Evolutionary conservation across 1,140 invertebrate species (phyloP).

Genomic region (Trichomalopsis sarcophagae): DNA sequence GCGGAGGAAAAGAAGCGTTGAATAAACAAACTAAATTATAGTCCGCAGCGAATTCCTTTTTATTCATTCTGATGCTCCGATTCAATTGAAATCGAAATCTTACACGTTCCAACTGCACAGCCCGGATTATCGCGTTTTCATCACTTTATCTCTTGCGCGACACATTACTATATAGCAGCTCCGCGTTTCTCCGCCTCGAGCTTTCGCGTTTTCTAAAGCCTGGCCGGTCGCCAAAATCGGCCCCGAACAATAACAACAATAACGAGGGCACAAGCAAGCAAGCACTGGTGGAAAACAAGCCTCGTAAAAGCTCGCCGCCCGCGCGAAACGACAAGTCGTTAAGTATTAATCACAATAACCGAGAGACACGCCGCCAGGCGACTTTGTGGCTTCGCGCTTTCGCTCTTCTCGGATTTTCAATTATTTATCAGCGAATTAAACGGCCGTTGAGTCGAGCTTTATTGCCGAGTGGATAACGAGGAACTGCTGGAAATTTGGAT

Average conservation of each 20-base stretch:
- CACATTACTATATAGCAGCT: no score
- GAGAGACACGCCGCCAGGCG: not conserved
- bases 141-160: no score
- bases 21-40: no score
- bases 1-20: no score
- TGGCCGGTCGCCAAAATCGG: constrained; percentile 11
- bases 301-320: constrained; percentile 11
- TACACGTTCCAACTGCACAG: no score
- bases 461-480: not conserved
- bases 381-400: not conserved
- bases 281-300: constrained; percentile 2
- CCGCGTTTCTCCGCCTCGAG: no score
- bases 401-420: constrained; percentile 10
- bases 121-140: no score
- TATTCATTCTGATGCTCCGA: no score
- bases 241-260: constrained; percentile 28
- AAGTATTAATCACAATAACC: constrained; percentile 13
- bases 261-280: not conserved
- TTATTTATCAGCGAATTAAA: constrained; percentile 17
- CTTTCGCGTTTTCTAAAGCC: not conserved
- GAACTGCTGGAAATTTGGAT: not conserved
- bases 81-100: no score
- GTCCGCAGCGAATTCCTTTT: no score
- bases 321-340: constrained; percentile 24
- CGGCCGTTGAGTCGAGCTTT: not conserved